phyloP scores from a whole-genome alignment of 1,140 invertebrate species.

The Drosophila pseudoananassae region DNA sequence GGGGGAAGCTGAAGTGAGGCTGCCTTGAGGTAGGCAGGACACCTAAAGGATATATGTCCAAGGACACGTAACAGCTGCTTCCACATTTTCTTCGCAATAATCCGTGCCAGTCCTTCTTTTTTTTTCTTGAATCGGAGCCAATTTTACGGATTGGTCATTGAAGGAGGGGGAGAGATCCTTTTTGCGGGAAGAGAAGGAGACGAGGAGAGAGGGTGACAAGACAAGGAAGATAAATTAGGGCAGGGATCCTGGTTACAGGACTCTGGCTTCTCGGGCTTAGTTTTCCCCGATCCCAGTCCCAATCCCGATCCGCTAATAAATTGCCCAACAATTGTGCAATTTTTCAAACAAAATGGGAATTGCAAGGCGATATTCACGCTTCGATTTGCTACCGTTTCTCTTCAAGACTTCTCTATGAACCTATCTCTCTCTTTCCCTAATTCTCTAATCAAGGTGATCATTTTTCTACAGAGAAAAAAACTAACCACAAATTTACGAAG shows the following conservation, averaged over 20 bases:
- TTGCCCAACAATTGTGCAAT: slow-evolving; percentile 77
- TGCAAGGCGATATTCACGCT: slow-evolving; percentile 59
- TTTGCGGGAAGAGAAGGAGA: background rate
- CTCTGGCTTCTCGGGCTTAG: background rate
- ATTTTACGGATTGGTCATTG: slow-evolving; percentile 75
- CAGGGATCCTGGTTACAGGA: slow-evolving; percentile 5
- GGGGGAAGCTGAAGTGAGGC: slow-evolving; percentile 6
- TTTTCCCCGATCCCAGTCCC: too few relatives aligned
- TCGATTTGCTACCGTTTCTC: slow-evolving; percentile 66
- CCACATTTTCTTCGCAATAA: slow-evolving; percentile 42
- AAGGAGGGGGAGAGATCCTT: slow-evolving; percentile 1
- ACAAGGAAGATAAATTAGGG: slow-evolving; percentile 64
- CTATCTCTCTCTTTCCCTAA: slow-evolving; percentile 3
- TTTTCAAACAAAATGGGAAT: slow-evolving; percentile 58
- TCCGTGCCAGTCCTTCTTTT: slow-evolving; percentile 42
- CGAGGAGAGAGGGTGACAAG: slow-evolving; percentile 6
- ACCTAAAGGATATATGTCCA: background rate
- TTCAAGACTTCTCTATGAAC: background rate
- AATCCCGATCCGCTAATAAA: slow-evolving; percentile 53
- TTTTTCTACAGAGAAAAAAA: background rate
- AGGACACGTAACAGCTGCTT: slow-evolving; percentile 28
- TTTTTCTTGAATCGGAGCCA: slow-evolving; percentile 54
- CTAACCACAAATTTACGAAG: too few relatives aligned
- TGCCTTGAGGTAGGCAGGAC: background rate
- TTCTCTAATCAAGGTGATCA: background rate